A percentile compares a stretch with the other conserved stretches of the same genome.
Evolutionary conservation across 2,888 invertebrate genomes (phyloP).

Genomic region (Lepidocyrtoides sp.): DNA sequence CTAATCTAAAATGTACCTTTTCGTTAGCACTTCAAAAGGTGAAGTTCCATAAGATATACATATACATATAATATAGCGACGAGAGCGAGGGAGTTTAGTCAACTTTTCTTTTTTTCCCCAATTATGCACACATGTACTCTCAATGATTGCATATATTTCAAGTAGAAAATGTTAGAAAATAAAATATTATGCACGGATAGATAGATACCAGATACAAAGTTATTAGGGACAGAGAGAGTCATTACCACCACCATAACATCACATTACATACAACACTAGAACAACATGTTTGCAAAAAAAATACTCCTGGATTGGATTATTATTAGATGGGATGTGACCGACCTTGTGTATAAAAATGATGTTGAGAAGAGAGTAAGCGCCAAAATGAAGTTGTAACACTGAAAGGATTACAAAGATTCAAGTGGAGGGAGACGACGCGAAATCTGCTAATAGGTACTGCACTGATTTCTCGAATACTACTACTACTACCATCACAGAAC

Average conservation of each 20-base stretch:
- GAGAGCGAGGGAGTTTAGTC: constrained; percentile 51
- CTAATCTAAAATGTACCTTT: constrained; percentile 27
- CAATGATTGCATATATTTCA: constrained; percentile 22
- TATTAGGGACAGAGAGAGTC: constrained; percentile 23
- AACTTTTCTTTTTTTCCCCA: constrained; percentile 21
- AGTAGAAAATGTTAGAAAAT: constrained; percentile 47
- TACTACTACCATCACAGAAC: no score
- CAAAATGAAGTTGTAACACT: constrained; percentile 75
- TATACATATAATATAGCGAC: no score
- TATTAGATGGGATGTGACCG: constrained; percentile 55
- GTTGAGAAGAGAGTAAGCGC: constrained; percentile 76
- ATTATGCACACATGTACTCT: constrained; percentile 23
- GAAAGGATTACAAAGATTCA: constrained; percentile 69
- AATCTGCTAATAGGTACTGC: constrained; percentile 62
- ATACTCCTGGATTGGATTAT: constrained; percentile 16
- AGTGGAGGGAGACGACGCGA: constrained; percentile 80
- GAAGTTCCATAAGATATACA: no score
- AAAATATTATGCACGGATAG: background rate
- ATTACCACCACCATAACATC: constrained; percentile 62
- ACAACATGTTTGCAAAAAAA: constrained; percentile 42
- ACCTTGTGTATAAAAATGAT: constrained; percentile 66
- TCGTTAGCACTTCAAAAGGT: constrained; percentile 14
- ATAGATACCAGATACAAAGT: constrained; percentile 30
- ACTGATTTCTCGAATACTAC: constrained; percentile 31
- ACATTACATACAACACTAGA: constrained; percentile 44